Conservation (phyloP, 2,113 vertebrate genomes). For the Origma solitaria region DNA sequence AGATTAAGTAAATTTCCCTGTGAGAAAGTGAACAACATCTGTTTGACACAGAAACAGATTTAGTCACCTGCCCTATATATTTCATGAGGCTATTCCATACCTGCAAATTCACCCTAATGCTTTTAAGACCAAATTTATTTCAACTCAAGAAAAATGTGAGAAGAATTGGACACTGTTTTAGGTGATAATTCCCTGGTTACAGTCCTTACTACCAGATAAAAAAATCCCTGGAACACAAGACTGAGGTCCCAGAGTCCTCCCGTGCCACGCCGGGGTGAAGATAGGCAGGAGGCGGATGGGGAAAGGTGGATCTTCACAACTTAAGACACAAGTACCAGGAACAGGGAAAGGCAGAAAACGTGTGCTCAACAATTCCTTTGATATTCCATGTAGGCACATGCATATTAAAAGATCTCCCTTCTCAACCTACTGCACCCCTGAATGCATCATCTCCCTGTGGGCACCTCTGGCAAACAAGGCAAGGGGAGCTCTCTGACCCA, state of each 20-base stretch:
- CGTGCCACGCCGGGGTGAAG: background rate
- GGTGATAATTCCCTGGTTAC: background rate
- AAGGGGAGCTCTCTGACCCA: background rate
- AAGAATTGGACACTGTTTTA: fast-evolving
- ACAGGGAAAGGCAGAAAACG: background rate
- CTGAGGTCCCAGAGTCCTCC: background rate
- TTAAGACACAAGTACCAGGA: background rate
- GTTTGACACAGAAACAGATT: background rate
- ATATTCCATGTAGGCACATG: background rate
- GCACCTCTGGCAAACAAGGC: background rate
- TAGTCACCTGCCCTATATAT: background rate
- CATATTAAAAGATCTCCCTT: background rate
- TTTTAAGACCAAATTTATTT: background rate
- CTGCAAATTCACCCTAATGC: background rate
- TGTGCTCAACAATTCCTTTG: background rate
- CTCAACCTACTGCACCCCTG: background rate
- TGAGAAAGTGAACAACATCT: background rate
- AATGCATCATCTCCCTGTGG: background rate
- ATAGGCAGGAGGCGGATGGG: background rate
- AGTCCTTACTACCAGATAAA: background rate
- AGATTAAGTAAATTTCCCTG: background rate
- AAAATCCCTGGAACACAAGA: fast-evolving
- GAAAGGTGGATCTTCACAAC: background rate
- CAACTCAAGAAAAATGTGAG: background rate
- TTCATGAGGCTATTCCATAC: background rate